Evolutionary conservation across 2,888 invertebrate species (phyloP), one percentile per base, ranked within the genome.

Genomic region (Monoplex corrugatus): DNA sequence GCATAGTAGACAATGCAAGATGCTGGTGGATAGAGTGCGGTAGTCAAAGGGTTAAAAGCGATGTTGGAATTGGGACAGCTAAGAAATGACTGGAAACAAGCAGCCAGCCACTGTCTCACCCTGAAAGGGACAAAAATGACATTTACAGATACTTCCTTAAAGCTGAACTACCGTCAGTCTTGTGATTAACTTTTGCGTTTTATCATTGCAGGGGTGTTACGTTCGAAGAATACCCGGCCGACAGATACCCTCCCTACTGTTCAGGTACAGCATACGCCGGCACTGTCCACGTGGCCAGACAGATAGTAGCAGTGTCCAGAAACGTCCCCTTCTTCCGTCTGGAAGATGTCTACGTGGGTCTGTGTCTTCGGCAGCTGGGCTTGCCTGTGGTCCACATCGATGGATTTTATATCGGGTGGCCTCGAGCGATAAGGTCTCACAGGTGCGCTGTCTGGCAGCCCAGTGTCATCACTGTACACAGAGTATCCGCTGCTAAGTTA

Each of bases 331-430:
- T 78, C 78, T 78, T 78, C 40, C 40, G 19, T 23, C 78, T 78
- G 78, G 78, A 78, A 40, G 78, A 78, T 35, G 78, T 78, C 78
- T 78, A 19, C 40, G 78, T 78, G 40, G 78, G 78, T 38, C 78
- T 78, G 78, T 78, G 78, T 19, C 38, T 78, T 3, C 6, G 23
- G 13, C 40, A 78, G 78, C 78, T 78, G 78, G 40, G 78, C 23
- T 16, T 35, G 19, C 23, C 8, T 8, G 40, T 40, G 2, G 2
- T 2, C 23, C 32, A 40, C 78, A 16, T 78, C 23, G 40, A 19
- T 2, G 78, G 40, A 1, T 40, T 78, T 3, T 10, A 78, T n/a
- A 16, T 8, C 6, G 35, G 32, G 8, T 35, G 2, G 75, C 35
- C 35, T 8, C 35, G n/a, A n/a, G 75, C 5, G 19, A 6, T 32